phyloP scores from a whole-genome alignment of 2,888 invertebrate genomes.

The Psylliodes chrysocephalus region DNA sequence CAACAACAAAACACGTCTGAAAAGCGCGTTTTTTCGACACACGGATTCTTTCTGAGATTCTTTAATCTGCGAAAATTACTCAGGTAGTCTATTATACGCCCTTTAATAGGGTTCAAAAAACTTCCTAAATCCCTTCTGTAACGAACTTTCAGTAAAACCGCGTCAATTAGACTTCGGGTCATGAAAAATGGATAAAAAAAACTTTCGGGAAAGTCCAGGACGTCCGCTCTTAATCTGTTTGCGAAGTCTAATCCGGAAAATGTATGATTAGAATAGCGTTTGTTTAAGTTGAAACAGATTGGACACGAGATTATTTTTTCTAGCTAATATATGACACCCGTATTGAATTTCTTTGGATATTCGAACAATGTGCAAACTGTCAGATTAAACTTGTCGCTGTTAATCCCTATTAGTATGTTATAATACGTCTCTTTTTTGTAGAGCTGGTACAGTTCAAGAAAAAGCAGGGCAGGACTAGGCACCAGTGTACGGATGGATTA shows the following conservation, averaged over 20 bases:
- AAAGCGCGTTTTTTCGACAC: background rate
- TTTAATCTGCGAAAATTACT: conserved; percentile 25
- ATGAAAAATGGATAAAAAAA: conserved; percentile 2
- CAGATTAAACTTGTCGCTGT: too few relatives aligned
- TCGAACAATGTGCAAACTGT: too few relatives aligned
- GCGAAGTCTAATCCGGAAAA: background rate
- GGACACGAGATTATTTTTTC: too few relatives aligned
- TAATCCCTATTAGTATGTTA: too few relatives aligned
- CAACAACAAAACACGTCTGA: too few relatives aligned
- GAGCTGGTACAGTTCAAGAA: too few relatives aligned
- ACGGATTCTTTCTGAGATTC: background rate
- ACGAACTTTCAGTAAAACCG: conserved; percentile 12
- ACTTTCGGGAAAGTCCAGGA: background rate
- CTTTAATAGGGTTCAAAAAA: conserved; percentile 1
- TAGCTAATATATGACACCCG: too few relatives aligned
- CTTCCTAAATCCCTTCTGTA: conserved; percentile 5
- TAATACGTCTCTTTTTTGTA: too few relatives aligned
- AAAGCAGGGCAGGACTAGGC: too few relatives aligned
- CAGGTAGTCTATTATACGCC: conserved; percentile 14
- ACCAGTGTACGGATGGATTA: too few relatives aligned
- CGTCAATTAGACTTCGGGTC: background rate
- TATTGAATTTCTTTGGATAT: too few relatives aligned
- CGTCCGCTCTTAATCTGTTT: background rate
- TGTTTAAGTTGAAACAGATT: background rate
- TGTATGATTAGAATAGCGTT: background rate